Base-by-base conservation (phyloP, 1,140 invertebrate species). In the Hirudo medicinalis region DNA sequence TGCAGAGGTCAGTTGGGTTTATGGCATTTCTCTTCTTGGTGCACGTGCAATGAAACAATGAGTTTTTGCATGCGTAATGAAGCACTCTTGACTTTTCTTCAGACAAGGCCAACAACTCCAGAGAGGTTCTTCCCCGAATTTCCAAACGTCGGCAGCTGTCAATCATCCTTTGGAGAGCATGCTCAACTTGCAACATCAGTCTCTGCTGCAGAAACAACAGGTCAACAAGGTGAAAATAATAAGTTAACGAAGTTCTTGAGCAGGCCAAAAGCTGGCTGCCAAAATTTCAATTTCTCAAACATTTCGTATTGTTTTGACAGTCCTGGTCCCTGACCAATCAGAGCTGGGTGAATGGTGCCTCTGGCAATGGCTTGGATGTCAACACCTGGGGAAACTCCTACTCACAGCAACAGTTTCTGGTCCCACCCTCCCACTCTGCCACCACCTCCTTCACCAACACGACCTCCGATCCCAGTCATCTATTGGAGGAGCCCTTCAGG, bases 171-270 rank as follows among this genome's bases (percentile, higher is more conserved):
- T 22, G 57, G 57, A 63, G 22, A 25, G 22, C 57, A 32, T 63
- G 22, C 29, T 25, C 57, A 22, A 63, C 22, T 32, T 25, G 57
- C 57, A 63, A 32, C 57, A 63, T 13, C 57, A 63, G 29, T 22
- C 57, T 63, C 29, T 63, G 11, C 57, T 63, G 9, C 57, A 63
- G 22, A 63, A 63, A 11, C 57, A 63, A 25, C 57, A 63, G 29
- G 57, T 63, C 29, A 63, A 63, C 29, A 63, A 63, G 57, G 57
- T 63, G 11, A 25, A 13, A 19, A 63, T 19, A 2, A 63, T 13
- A 11, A 15, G 9, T 25, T 25, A 3, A 63, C 19, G 1, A 19
- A 20, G 29, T 63, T 57, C 20, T 57, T 57, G 20, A 2, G 5
- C 2, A 57, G 54, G 54, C 54, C 25, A 57, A 4, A 4, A 9